Conservation (phyloP, 2,888 invertebrate genomes). For the Calameuta pallipes region DNA sequence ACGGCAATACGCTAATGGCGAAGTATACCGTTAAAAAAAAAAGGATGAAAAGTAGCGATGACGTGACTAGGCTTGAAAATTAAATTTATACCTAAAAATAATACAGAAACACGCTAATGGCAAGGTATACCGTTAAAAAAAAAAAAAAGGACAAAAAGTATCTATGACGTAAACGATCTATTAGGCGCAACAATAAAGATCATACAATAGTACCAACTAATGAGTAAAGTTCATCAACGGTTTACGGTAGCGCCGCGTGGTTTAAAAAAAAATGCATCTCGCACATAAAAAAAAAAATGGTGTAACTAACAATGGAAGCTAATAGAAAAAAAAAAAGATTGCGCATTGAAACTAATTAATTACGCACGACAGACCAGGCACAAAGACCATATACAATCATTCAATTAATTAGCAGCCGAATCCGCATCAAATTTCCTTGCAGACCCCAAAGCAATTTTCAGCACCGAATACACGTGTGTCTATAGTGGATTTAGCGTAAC, state of each 20-base stretch:
- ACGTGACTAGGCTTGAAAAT: conserved; percentile 3
- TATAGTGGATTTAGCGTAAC: neutral
- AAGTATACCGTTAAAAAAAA: neutral
- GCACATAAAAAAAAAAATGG: neutral
- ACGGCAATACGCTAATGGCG: conserved; percentile 14
- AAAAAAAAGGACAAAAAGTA: neutral
- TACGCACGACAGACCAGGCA: neutral
- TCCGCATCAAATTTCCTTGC: neutral
- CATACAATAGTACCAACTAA: neutral
- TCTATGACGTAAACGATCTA: neutral
- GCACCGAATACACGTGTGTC: neutral
- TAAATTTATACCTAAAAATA: neutral
- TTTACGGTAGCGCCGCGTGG: neutral
- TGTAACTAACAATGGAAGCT: too few relatives aligned
- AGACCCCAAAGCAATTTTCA: neutral
- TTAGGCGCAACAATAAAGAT: neutral
- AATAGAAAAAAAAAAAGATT: too few relatives aligned
- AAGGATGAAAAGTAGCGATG: neutral
- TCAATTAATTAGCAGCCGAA: neutral
- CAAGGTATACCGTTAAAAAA: neutral
- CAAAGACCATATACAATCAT: neutral
- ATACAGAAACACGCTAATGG: conserved; percentile 16
- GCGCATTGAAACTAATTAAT: neutral
- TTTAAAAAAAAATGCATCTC: neutral
- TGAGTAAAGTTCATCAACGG: neutral